A percentile compares a stretch with the other conserved stretches of the same genome.
Evolutionary conservation across 1,140 invertebrate species (phyloP).

Genomic region (Heliconius eleuchia): DNA sequence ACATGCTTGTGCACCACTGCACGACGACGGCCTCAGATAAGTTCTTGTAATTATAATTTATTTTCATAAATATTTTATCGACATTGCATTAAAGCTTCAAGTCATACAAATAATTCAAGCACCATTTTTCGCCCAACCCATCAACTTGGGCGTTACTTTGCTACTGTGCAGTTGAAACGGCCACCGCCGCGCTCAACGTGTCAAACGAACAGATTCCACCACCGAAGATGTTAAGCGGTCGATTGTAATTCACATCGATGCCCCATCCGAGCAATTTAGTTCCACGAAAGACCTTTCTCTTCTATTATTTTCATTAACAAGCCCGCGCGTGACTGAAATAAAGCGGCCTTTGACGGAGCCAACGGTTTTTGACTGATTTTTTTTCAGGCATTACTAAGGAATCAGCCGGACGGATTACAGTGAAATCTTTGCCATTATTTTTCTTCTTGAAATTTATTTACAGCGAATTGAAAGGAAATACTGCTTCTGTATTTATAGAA

Average conservation of each 20-base stretch:
- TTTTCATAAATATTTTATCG: no score
- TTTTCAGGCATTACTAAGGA: slow-evolving; percentile 44
- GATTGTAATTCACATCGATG: slow-evolving; percentile 40
- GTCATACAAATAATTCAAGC: no score
- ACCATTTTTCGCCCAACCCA: no score
- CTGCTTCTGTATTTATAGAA: neutral
- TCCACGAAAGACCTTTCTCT: slow-evolving; percentile 51
- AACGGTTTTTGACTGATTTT: slow-evolving; percentile 52
- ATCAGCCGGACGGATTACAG: slow-evolving; percentile 41
- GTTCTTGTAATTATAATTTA: no score
- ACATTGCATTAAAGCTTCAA: no score
- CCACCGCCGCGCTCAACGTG: neutral
- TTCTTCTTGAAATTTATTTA: slow-evolving; percentile 34
- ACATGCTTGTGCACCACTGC: no score
- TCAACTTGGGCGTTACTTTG: neutral
- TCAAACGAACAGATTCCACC: slow-evolving; percentile 19
- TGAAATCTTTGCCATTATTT: slow-evolving; percentile 37
- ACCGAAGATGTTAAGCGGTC: slow-evolving; percentile 26
- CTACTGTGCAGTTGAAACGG: neutral
- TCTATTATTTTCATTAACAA: slow-evolving; percentile 75
- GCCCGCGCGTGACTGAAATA: slow-evolving; percentile 65
- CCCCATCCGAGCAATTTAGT: slow-evolving; percentile 49
- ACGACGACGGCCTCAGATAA: no score
- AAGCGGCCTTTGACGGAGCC: slow-evolving; percentile 57
- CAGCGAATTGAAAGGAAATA: slow-evolving; percentile 33